phyloP scores from a whole-genome alignment of 2,113 vertebrate species.

The Corythoichthys haematopterus region DNA sequence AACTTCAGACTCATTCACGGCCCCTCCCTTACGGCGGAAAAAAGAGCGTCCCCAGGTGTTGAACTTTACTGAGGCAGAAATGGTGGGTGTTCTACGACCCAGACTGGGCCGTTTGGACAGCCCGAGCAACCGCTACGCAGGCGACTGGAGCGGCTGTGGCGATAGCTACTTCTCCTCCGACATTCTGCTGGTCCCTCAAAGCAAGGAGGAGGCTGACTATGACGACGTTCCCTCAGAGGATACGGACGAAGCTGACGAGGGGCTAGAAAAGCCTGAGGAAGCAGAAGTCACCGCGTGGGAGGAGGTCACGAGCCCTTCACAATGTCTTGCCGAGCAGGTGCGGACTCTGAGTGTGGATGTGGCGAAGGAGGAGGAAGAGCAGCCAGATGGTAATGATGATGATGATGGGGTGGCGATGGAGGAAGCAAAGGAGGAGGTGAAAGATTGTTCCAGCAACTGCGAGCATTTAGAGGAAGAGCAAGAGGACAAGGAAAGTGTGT shows the following conservation, averaged over 20 bases:
- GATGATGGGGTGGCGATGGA: constrained; percentile 16
- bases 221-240: constrained; percentile 83
- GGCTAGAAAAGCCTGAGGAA: constrained; percentile 43
- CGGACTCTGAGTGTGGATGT: constrained; percentile 20
- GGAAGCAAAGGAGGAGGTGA: constrained; percentile 14
- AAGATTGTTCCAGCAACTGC: constrained; percentile 25
- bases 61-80: constrained; percentile 74
- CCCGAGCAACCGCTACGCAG: constrained; percentile 95
- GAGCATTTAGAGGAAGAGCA: constrained; percentile 39
- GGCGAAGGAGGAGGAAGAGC: constrained; percentile 51
- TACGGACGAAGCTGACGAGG: constrained; percentile 46
- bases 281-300: constrained; percentile 1
- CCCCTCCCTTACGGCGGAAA: constrained; percentile 77
- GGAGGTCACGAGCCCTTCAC: not conserved
- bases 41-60: constrained; percentile 87
- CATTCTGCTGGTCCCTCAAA: constrained; percentile 35
- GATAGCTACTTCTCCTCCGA: constrained; percentile 78
- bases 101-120: constrained; percentile 84
- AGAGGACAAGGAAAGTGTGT: constrained; percentile 43
- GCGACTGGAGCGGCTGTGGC: constrained; percentile 91
- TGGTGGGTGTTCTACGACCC: constrained; percentile 79
- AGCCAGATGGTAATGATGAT: constrained; percentile 3
- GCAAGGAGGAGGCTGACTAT: constrained; percentile 79
- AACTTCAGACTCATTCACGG: constrained; percentile 33
- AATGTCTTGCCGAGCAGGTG: constrained; percentile 43